Percentiles rank a stretch among this genome's conserved stretches.
Evolutionary conservation across 2,888 invertebrate species (phyloP).

Genomic region (Hanleya hanleyi): DNA sequence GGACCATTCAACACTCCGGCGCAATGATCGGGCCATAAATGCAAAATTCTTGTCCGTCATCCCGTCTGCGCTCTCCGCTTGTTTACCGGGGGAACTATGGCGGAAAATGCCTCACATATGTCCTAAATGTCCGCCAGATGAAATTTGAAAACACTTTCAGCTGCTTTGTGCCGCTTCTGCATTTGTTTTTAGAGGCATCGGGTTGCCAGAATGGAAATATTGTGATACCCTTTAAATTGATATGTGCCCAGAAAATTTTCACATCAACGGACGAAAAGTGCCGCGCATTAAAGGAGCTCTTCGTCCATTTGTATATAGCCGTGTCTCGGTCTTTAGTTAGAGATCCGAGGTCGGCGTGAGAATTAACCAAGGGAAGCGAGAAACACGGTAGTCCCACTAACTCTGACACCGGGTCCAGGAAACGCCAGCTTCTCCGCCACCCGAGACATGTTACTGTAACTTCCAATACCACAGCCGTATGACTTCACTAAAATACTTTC

Average conservation of each 20-base stretch:
- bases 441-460: background rate
- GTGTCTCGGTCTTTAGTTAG: too few species aligned
- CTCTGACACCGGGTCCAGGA: background rate
- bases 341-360: too few species aligned
- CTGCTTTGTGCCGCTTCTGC: background rate
- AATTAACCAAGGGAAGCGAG: conserved; percentile 2
- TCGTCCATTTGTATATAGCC: too few species aligned
- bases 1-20: background rate
- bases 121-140: conserved; percentile 2
- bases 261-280: too few species aligned
- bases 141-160: conserved; percentile 11
- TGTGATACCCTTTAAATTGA: conserved; percentile 9
- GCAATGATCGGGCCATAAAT: background rate
- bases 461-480: background rate
- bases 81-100: background rate
- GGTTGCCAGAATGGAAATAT: conserved; percentile 3
- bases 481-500: background rate
- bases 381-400: background rate
- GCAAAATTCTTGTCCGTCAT: background rate
- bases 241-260: background rate
- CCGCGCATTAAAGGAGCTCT: too few species aligned
- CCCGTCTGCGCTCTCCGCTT: background rate
- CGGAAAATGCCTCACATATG: conserved; percentile 10
- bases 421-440: background rate
- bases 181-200: conserved; percentile 10